phyloP scores from a whole-genome alignment of 2,797 vertebrate genomes.

The Anguilla anguilla region DNA sequence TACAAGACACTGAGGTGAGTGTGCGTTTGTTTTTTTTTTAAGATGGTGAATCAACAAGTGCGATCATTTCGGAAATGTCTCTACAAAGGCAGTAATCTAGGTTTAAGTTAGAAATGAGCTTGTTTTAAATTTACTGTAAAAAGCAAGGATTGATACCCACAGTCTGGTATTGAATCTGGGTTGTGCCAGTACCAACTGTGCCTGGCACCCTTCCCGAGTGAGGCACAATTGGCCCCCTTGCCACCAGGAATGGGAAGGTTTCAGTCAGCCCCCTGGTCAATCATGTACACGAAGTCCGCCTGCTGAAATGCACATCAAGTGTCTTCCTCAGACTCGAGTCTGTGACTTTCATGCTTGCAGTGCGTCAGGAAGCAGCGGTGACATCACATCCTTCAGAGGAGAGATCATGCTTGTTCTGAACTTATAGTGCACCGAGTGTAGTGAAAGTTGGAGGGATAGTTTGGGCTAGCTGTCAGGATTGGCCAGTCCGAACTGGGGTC shows the following conservation, averaged over 20 bases:
- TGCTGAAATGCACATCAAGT: neutral
- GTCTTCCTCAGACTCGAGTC: neutral
- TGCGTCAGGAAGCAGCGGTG: neutral
- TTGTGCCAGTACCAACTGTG: neutral
- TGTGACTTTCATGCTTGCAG: neutral
- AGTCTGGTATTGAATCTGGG: neutral
- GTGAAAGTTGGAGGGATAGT: too few relatives aligned
- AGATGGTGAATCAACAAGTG: neutral
- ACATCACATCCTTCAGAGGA: too few relatives aligned
- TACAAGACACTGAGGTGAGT: slow-evolving; percentile 88
- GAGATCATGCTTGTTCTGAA: neutral
- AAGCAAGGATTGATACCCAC: neutral
- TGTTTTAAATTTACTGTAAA: neutral
- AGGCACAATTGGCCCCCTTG: too few relatives aligned
- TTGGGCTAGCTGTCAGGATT: too few relatives aligned
- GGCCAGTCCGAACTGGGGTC: too few relatives aligned
- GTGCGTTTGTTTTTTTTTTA: neutral
- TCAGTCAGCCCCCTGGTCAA: neutral
- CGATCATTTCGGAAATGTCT: neutral
- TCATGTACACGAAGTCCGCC: neutral
- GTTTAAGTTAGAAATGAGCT: neutral
- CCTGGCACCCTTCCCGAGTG: too few relatives aligned
- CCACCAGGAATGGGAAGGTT: too few relatives aligned
- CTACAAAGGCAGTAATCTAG: neutral
- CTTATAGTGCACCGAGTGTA: too few relatives aligned